phyloP scores from a whole-genome alignment of 2,888 invertebrate genomes.

The Dasypogon diadema region DNA sequence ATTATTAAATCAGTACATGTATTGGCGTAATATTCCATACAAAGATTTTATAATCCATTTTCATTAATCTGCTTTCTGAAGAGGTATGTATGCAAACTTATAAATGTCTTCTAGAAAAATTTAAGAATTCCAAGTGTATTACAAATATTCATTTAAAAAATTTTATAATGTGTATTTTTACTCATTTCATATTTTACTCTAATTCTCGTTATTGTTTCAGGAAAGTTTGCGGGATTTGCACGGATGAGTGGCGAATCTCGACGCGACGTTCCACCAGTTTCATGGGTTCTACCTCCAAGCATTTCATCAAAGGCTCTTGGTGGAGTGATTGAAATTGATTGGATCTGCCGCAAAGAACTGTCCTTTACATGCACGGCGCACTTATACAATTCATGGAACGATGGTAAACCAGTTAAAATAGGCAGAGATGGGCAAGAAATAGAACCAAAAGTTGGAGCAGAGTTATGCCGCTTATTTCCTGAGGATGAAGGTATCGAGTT shows the following conservation, averaged over 20 bases:
- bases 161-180: background rate
- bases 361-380: slow-evolving; percentile 93
- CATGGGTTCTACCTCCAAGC: slow-evolving; percentile 95
- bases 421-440: slow-evolving; percentile 99
- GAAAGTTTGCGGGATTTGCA: slow-evolving; percentile 95
- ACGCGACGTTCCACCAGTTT: slow-evolving; percentile 88
- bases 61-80: no score
- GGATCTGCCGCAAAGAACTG: slow-evolving; percentile 95
- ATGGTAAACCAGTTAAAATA: slow-evolving; percentile 98
- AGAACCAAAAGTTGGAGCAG: slow-evolving; percentile 94
- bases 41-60: no score
- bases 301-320: slow-evolving; percentile 92
- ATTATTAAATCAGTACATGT: no score
- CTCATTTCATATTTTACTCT: background rate
- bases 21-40: no score
- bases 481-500: slow-evolving; percentile 93
- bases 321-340: slow-evolving; percentile 96
- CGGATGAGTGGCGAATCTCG: slow-evolving; percentile 89
- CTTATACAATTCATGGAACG: slow-evolving; percentile 97
- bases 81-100: no score
- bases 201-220: slow-evolving; percentile 56
- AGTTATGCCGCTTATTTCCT: slow-evolving; percentile 90
- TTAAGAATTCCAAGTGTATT: no score
- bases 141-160: no score
- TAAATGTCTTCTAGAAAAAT: no score